Conservation (phyloP, 2,797 vertebrate species). For the Spondyliosoma cantharus region DNA sequence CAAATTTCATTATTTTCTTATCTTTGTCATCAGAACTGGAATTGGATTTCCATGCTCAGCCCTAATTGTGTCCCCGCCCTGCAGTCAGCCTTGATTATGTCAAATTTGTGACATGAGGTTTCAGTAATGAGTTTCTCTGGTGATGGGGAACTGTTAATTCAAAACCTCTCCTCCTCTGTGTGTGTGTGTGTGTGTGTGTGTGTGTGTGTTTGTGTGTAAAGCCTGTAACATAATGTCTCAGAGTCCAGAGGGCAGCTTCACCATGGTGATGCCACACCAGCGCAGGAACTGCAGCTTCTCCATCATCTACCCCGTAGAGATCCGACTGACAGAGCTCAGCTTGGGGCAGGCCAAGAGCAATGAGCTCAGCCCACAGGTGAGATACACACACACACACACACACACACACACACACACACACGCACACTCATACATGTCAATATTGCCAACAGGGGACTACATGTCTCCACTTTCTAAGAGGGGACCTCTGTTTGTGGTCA, state of each 20-base stretch:
- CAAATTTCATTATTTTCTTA: constrained; percentile 65
- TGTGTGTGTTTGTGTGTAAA: constrained; percentile 66
- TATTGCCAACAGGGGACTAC: no score
- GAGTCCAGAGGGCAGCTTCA: constrained; percentile 94
- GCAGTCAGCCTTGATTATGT: constrained; percentile 66
- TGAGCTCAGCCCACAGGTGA: constrained; percentile 77
- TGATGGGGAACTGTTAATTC: constrained; percentile 67
- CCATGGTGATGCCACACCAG: constrained; percentile 92
- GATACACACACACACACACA: constrained; percentile 16
- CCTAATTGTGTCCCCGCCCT: constrained; percentile 66
- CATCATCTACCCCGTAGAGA: constrained; percentile 94
- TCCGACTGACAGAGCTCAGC: constrained; percentile 92
- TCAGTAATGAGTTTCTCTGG: constrained; percentile 73
- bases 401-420: constrained; percentile 17
- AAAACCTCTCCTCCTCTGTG: constrained; percentile 50
- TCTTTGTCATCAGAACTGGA: constrained; percentile 60
- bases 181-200: constrained; percentile 46
- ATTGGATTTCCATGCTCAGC: constrained; percentile 64
- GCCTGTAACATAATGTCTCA: constrained; percentile 98
- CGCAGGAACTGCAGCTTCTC: constrained; percentile 97
- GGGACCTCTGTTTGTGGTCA: no score
- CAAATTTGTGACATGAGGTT: constrained; percentile 68
- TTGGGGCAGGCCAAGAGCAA: constrained; percentile 86
- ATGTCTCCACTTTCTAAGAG: no score
- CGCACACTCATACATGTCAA: neutral